Conservation (phyloP, 2,113 vertebrate genomes). For the Lipophrys pholis region DNA sequence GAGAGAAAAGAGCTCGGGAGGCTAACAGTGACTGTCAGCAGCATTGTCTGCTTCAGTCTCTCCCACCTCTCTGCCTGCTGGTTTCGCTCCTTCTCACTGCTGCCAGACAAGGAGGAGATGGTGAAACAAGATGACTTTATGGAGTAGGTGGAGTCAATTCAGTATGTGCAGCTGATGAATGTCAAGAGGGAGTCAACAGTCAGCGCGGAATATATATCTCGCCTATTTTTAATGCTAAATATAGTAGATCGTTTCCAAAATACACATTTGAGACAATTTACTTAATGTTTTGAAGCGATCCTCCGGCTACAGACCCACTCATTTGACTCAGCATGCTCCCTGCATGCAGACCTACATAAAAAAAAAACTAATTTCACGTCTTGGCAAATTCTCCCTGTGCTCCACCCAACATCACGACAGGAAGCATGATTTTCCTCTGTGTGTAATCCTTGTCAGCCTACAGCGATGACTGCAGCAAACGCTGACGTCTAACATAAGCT, state of each 20-base stretch:
- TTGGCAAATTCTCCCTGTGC: conserved; percentile 43
- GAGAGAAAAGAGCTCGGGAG: conserved; percentile 27
- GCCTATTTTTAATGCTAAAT: no score
- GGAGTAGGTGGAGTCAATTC: conserved; percentile 38
- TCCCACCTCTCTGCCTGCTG: conserved; percentile 21
- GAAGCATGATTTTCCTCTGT: conserved; percentile 46
- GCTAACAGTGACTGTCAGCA: conserved; percentile 29
- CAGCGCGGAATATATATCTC: background rate
- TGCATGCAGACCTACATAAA: background rate
- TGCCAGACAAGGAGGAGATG: conserved; percentile 29
- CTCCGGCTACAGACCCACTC: background rate
- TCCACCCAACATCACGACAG: conserved; percentile 27
- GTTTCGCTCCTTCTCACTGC: background rate
- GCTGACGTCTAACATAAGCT: conserved; percentile 21
- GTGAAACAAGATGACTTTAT: conserved; percentile 58
- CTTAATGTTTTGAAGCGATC: conserved; percentile 16
- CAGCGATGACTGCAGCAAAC: conserved; percentile 22
- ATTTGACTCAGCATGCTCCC: conserved; percentile 4
- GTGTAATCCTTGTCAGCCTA: conserved; percentile 51
- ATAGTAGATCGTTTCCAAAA: no score
- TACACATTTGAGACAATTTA: background rate
- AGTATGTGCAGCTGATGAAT: conserved; percentile 14
- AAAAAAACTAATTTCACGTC: conserved; percentile 34
- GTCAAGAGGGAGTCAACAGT: background rate
- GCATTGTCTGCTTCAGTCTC: conserved; percentile 28